These are phyloP conservation scores for Telmatochromis sp. DNA, from an alignment of 2,113 vertebrate genomes.

Conservation along the genomic window DNA sequence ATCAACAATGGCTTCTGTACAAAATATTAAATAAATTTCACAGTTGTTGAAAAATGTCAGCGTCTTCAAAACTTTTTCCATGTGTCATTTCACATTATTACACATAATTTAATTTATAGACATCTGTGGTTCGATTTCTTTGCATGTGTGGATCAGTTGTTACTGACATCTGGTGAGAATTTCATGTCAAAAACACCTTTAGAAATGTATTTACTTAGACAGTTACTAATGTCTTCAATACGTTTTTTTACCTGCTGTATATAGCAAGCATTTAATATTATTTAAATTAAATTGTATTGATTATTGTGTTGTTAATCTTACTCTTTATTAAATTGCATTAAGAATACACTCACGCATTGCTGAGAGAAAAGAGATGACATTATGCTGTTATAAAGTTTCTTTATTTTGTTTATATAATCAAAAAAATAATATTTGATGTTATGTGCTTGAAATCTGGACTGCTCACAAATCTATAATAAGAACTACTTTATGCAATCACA, in stretches of 20 bases:
- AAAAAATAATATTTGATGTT: background rate
- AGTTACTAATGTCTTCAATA: accelerated
- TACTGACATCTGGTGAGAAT: background rate
- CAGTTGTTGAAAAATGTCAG: background rate
- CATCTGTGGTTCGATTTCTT: background rate
- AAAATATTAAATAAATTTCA: background rate
- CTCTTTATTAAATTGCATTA: background rate
- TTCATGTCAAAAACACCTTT: background rate
- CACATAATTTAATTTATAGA: background rate
- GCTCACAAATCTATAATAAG: background rate
- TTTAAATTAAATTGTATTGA: background rate
- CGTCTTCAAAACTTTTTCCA: accelerated
- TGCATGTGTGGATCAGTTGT: background rate
- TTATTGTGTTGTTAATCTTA: background rate
- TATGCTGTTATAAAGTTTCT: background rate
- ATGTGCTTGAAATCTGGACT: background rate
- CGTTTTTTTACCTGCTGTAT: background rate
- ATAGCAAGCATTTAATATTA: background rate
- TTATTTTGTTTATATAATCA: background rate
- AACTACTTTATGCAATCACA: background rate
- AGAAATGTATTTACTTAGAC: background rate
- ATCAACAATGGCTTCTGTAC: background rate
- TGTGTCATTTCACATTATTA: background rate
- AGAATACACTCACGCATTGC: background rate
- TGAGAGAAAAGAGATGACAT: background rate